A percentile compares a stretch with the other conserved stretches of the same genome.
Conservation (phyloP, 2,888 invertebrate species). For the Ennomos quercinarius region DNA sequence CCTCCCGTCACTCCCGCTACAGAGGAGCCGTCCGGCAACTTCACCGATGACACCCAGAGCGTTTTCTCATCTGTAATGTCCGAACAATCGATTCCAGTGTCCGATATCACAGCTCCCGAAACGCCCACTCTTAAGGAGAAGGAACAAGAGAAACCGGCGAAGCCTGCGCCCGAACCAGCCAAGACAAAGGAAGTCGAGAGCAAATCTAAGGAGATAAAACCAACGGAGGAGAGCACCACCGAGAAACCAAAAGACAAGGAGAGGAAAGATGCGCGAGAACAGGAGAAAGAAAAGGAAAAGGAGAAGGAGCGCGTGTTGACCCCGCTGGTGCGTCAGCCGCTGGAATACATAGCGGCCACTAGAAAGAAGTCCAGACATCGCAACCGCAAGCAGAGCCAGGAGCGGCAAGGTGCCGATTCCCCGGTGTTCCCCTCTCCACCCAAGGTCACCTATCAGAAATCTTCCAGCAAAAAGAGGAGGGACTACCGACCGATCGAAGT, state of each 20-base stretch:
- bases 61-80: conserved; percentile 91
- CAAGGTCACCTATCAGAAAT: conserved; percentile 86
- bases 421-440: conserved; percentile 89
- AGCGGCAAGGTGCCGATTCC: conserved; percentile 88
- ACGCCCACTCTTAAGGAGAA: conserved; percentile 85
- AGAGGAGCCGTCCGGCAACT: conserved; percentile 87
- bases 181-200: conserved; percentile 65
- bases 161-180: conserved; percentile 56
- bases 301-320: conserved; percentile 84
- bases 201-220: conserved; percentile 53
- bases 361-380: conserved; percentile 89
- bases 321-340: conserved; percentile 89
- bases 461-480: conserved; percentile 84
- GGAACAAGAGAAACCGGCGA: conserved; percentile 65
- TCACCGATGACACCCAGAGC: conserved; percentile 90
- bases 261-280: conserved; percentile 46
- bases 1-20: conserved; percentile 89
- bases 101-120: conserved; percentile 87
- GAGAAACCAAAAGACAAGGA: conserved; percentile 61
- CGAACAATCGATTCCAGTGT: conserved; percentile 89
- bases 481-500: conserved; percentile 85
- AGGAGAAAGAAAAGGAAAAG: conserved; percentile 55
- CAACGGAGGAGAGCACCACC: conserved; percentile 61
- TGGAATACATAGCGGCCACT: conserved; percentile 90
- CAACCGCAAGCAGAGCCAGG: conserved; percentile 87